phyloP scores from a whole-genome alignment of 2,113 vertebrate genomes.

The human region DNA sequence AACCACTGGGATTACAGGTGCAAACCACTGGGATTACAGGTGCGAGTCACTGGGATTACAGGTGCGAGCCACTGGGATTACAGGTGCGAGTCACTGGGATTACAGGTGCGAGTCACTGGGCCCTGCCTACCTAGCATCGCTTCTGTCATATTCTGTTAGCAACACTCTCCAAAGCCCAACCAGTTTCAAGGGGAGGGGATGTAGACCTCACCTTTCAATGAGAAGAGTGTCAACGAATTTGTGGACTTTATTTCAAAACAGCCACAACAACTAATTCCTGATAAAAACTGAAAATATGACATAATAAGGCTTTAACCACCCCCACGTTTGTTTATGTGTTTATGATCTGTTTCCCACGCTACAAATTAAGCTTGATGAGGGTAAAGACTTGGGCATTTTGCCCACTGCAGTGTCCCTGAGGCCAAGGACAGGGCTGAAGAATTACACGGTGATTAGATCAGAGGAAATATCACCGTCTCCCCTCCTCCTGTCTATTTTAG shows the following conservation, averaged over 20 bases:
- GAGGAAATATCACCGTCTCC: not conserved
- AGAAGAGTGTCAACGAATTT: not conserved
- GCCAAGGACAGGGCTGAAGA: not conserved
- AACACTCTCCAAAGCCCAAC: not conserved
- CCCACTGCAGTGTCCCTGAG: not conserved
- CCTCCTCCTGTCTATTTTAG: not conserved
- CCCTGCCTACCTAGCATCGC: no score
- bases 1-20: no score
- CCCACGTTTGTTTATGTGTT: not conserved
- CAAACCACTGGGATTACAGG: no score
- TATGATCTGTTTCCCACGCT: not conserved
- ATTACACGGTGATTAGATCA: not conserved
- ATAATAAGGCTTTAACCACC: not conserved
- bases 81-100: no score
- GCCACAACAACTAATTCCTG: not conserved
- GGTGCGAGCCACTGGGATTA: no score
- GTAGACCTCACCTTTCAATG: not conserved
- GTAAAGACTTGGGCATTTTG: not conserved
- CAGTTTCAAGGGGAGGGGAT: not conserved
- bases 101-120: no score
- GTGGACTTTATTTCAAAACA: not conserved
- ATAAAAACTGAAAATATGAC: not conserved
- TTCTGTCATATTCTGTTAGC: not conserved
- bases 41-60: no score
- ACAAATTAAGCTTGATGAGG: not conserved